Evolutionary conservation across 1,140 invertebrate genomes (phyloP).

Genomic region (fruit fly (Drosophila melanogaster)): DNA sequence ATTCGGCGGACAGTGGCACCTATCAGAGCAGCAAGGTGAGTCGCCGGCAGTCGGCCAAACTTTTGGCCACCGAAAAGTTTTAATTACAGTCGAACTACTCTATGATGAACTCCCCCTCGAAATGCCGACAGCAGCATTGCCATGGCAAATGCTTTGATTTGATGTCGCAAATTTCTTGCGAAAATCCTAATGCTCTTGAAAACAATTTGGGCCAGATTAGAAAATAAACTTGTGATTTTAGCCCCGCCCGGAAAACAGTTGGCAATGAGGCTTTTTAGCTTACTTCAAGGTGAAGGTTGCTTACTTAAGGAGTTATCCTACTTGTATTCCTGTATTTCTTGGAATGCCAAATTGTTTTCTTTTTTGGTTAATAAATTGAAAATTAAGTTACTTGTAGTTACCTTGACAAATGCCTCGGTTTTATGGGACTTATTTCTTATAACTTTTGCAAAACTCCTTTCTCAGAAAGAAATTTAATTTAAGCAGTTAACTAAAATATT

Average conservation of each 20-base stretch:
- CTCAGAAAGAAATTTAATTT: neutral
- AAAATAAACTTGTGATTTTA: constrained; percentile 40
- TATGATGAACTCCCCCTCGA: constrained; percentile 45
- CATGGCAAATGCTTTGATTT: constrained; percentile 51
- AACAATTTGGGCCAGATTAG: constrained; percentile 22
- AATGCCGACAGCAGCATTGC: constrained; percentile 19
- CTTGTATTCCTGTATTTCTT: neutral
- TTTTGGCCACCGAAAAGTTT: constrained; percentile 50
- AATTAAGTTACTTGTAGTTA: constrained; percentile 18
- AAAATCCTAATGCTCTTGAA: constrained; percentile 31
- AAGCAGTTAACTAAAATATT: too few relatives aligned
- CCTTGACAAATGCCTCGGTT: constrained; percentile 8
- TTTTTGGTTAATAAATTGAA: constrained; percentile 19
- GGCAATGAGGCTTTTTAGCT: neutral
- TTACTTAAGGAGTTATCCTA: neutral
- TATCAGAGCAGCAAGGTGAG: constrained; percentile 83
- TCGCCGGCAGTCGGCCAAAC: constrained; percentile 39
- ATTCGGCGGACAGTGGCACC: constrained; percentile 71
- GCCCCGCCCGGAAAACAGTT: constrained; percentile 14
- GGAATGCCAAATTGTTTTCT: constrained; percentile 18
- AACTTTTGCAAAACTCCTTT: neutral
- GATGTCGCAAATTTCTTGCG: constrained; percentile 28
- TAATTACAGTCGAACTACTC: constrained; percentile 54
- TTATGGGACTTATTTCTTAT: neutral
- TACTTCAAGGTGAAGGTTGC: neutral